phyloP scores from a whole-genome alignment of 2,113 vertebrate species.

The Odocoileus virginianus region DNA sequence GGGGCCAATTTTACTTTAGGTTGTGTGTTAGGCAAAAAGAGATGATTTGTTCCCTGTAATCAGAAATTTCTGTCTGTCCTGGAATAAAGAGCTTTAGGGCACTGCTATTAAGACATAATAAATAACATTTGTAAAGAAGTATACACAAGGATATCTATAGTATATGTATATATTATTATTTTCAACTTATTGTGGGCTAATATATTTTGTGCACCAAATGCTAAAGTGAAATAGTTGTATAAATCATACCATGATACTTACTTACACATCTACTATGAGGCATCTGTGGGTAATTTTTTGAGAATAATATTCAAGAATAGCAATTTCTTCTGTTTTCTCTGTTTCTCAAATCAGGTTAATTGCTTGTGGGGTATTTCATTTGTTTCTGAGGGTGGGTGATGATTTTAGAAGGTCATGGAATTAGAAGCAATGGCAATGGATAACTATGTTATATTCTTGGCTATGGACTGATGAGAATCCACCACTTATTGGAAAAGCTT shows the following conservation, averaged over 20 bases:
- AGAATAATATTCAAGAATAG: background rate
- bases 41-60: background rate
- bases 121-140: background rate
- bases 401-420: background rate
- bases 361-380: background rate
- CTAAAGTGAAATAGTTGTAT: background rate
- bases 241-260: background rate
- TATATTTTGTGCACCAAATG: background rate
- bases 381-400: background rate
- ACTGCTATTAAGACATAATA: background rate
- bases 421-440: background rate
- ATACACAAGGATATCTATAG: background rate
- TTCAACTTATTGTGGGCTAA: background rate
- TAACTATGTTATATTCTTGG: background rate
- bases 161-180: background rate
- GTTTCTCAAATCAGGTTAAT: background rate
- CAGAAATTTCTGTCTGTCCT: background rate
- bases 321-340: background rate
- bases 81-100: background rate
- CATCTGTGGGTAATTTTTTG: background rate
- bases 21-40: background rate
- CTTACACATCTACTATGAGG: background rate
- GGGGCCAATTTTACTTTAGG: background rate
- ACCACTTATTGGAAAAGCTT: background rate
- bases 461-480: background rate